A percentile compares a stretch with the other conserved stretches of the same genome.
These are phyloP conservation scores for Latrodectus hesperus DNA, from an alignment of 2,888 invertebrate genomes.

Conservation along the genomic window DNA sequence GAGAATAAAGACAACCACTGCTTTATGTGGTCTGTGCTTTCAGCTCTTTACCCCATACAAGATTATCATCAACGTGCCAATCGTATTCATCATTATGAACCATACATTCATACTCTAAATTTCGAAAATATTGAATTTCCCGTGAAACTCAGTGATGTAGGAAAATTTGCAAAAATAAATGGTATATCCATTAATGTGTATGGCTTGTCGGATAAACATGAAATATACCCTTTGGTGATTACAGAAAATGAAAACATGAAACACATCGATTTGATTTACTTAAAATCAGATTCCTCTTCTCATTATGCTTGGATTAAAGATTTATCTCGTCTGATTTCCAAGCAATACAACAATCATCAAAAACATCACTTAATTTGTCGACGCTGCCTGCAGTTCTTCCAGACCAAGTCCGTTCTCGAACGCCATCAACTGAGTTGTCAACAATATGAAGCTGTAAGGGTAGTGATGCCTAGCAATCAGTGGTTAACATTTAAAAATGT, in stretches of 20 bases:
- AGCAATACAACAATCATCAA: background rate
- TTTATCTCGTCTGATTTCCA: constrained; percentile 11
- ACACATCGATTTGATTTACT: background rate
- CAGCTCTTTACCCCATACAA: background rate
- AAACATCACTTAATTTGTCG: constrained; percentile 9
- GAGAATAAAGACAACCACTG: background rate
- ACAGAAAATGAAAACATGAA: background rate
- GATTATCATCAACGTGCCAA: background rate
- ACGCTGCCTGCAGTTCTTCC: constrained; percentile 17
- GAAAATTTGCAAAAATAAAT: constrained; percentile 13
- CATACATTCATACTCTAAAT: background rate
- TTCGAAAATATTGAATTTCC: constrained; percentile 9
- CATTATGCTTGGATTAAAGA: constrained; percentile 30
- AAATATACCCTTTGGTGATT: constrained; percentile 18
- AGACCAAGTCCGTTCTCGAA: background rate
- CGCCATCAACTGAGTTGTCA: background rate
- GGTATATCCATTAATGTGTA: constrained; percentile 28
- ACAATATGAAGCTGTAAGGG: constrained; percentile 6
- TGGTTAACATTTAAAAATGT: constrained; percentile 18
- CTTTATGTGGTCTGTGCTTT: constrained; percentile 2
- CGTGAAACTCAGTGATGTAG: background rate
- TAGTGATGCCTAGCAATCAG: constrained; percentile 7
- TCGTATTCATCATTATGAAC: background rate
- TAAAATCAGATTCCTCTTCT: background rate
- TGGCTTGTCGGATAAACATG: background rate